A percentile compares a stretch with the other conserved stretches of the same genome.
phyloP scores from a whole-genome alignment of 2,888 invertebrate genomes.

The Apodemia mormo region DNA sequence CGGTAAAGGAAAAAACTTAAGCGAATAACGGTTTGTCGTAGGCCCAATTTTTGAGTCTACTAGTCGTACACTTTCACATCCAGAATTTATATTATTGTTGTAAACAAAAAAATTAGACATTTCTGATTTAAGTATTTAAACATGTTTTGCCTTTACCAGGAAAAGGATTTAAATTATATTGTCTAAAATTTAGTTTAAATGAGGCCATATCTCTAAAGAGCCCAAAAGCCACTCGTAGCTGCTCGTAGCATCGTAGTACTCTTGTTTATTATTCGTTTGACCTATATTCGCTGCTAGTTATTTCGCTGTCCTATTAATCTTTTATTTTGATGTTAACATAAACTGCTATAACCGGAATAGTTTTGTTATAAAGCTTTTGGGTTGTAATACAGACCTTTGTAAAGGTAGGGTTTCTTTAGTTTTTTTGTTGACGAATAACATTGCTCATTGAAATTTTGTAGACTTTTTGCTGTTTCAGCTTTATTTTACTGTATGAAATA shows the following conservation, averaged over 20 bases:
- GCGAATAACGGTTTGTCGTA: no score
- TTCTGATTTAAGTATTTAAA: conserved; percentile 20
- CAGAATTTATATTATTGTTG: no score
- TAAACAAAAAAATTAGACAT: no score
- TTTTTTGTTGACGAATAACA: not conserved
- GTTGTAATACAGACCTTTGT: conserved; percentile 2
- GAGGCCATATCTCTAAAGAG: conserved; percentile 19
- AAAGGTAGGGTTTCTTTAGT: not conserved
- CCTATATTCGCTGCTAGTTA: conserved; percentile 12
- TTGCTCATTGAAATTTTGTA: not conserved
- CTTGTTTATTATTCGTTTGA: conserved; percentile 15
- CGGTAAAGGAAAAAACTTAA: no score
- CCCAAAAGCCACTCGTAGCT: conserved; percentile 15
- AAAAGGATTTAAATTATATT: conserved; percentile 16
- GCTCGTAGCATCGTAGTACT: conserved; percentile 16
- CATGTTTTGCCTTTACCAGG: not conserved
- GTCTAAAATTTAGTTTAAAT: conserved; percentile 16
- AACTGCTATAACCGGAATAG: conserved; percentile 14
- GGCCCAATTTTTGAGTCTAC: no score
- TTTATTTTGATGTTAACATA: conserved; percentile 15
- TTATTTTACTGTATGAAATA: no score
- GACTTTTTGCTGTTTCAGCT: not conserved
- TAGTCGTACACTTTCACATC: no score
- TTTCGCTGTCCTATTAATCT: conserved; percentile 17
- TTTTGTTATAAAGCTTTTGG: conserved; percentile 4